Percentiles rank a stretch among this genome's conserved stretches.
Conservation (phyloP, 2,797 vertebrate genomes). For the Scolopax bukidnonensis region DNA sequence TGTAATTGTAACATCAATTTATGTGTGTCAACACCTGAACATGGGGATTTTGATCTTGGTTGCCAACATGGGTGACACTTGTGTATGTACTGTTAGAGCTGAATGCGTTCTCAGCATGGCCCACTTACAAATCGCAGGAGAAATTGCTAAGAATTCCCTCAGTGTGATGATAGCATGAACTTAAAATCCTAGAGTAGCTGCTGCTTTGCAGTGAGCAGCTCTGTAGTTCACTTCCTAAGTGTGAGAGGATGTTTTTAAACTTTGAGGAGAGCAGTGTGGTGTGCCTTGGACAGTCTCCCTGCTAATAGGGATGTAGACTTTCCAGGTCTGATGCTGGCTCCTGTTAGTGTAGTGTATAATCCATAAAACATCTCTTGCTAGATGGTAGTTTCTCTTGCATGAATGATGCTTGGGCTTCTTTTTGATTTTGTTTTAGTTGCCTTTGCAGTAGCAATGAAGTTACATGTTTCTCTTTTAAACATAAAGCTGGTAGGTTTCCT, state of each 20-base stretch:
- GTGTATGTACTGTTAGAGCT: background rate
- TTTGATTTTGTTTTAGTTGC: background rate
- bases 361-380: background rate
- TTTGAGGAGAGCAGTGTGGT: background rate
- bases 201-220: background rate
- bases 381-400: background rate
- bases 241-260: background rate
- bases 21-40: background rate
- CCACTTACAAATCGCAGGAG: background rate
- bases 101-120: background rate
- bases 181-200: background rate
- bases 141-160: background rate
- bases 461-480: background rate
- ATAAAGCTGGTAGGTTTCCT: background rate
- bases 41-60: background rate
- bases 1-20: background rate
- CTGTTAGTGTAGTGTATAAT: background rate
- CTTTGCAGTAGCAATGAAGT: background rate
- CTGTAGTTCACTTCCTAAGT: background rate
- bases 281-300: background rate
- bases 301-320: accelerated
- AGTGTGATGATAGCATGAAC: background rate
- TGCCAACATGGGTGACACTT: accelerated
- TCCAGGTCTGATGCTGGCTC: background rate
- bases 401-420: background rate